Conservation (phyloP, 2,113 vertebrate species). For the Cyphomyrus discorhynchus region DNA sequence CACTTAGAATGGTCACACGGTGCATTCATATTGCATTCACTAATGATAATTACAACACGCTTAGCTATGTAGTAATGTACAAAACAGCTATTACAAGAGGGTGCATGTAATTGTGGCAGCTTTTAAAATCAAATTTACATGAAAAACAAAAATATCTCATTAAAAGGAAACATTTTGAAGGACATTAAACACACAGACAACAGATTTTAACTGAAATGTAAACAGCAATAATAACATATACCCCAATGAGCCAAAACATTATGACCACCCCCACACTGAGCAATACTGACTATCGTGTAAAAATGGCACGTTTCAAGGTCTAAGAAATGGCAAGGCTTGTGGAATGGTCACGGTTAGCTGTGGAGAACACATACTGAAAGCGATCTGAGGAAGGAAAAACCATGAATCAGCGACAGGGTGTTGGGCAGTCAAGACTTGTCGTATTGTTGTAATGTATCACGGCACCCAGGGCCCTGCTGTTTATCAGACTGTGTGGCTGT, state of each 20-base stretch:
- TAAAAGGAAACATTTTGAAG: neutral
- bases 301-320: too few species aligned
- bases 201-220: neutral
- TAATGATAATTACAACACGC: neutral
- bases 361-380: too few species aligned
- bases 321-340: too few species aligned
- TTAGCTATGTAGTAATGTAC: neutral
- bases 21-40: neutral
- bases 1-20: neutral
- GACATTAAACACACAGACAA: neutral
- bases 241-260: neutral
- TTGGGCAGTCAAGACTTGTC: too few species aligned
- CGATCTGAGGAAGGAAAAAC: too few species aligned
- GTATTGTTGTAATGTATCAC: neutral
- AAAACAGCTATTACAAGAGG: neutral
- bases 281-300: too few species aligned
- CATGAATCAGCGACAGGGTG: too few species aligned
- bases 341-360: too few species aligned
- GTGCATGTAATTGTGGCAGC: neutral
- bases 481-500: too few species aligned
- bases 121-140: neutral
- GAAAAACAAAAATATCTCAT: neutral
- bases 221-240: neutral
- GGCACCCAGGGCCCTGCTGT: too few species aligned
- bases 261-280: neutral